Percentiles rank a stretch among this genome's conserved stretches.
Evolutionary conservation across 2,113 vertebrate genomes (phyloP).

Genomic region (Ariopsis seemanni): DNA sequence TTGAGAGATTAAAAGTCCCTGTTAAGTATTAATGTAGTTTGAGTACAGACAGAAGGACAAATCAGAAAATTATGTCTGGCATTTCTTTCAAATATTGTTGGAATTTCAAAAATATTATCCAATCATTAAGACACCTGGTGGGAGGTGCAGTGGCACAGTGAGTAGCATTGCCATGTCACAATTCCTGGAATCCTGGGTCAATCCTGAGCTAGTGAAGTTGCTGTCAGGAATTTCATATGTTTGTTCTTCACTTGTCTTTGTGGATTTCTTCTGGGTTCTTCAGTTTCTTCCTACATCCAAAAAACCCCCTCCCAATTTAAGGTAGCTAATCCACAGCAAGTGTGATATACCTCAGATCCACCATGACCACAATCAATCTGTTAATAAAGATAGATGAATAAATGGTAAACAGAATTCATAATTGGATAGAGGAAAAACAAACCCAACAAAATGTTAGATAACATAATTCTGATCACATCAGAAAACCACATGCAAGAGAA

Average conservation of each 20-base stretch:
- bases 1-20: background rate
- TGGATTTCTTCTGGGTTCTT: background rate
- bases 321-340: background rate
- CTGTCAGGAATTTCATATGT: background rate
- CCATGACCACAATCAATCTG: background rate
- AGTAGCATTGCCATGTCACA: background rate
- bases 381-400: background rate
- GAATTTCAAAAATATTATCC: background rate
- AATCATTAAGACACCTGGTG: background rate
- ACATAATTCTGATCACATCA: background rate
- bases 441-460: background rate
- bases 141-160: background rate
- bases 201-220: background rate
- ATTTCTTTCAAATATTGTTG: background rate
- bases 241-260: background rate
- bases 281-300: background rate
- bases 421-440: background rate
- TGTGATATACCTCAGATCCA: background rate
- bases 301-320: background rate
- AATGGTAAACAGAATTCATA: background rate
- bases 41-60: background rate
- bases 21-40: background rate
- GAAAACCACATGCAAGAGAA: background rate
- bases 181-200: background rate
- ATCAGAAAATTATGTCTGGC: background rate